Evolutionary conservation across 2,797 vertebrate genomes (phyloP).

Genomic region (Pseudocheirus occidentalis): DNA sequence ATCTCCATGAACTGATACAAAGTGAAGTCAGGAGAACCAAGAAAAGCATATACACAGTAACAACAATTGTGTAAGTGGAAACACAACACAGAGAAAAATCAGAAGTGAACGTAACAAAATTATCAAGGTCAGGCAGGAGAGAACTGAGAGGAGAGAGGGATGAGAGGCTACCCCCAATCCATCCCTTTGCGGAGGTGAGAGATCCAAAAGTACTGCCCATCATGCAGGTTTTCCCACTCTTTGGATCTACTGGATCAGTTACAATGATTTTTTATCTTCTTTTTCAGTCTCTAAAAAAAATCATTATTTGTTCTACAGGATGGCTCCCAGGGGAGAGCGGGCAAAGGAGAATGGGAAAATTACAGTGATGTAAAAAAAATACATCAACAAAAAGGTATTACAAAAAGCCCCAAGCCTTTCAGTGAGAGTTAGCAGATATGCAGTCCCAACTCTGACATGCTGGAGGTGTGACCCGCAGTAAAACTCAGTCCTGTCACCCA

Average conservation of each 20-base stretch:
- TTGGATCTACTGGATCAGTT: not conserved
- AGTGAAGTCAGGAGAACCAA: not conserved
- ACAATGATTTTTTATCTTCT: not conserved
- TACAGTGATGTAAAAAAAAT: not conserved
- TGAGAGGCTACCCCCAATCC: not conserved
- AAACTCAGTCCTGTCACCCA: not conserved
- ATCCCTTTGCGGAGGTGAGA: not conserved
- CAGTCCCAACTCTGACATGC: not conserved
- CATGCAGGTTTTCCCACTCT: not conserved
- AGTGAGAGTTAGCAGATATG: rapidly evolving
- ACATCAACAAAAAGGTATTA: not conserved
- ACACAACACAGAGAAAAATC: not conserved
- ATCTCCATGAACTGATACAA: not conserved
- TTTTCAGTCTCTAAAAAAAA: not conserved
- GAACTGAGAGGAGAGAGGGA: constrained; percentile 46
- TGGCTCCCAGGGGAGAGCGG: not conserved
- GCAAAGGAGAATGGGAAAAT: not conserved
- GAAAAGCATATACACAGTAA: not conserved
- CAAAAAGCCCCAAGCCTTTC: not conserved
- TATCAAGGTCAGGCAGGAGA: not conserved
- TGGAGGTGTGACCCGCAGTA: not conserved
- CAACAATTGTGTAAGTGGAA: not conserved
- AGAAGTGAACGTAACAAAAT: not conserved
- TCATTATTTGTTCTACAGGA: not conserved
- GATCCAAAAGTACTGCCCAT: not conserved